These are phyloP conservation scores for Microplitis deprimator DNA, from an alignment of 2,888 invertebrate genomes.

Conservation along the genomic window DNA sequence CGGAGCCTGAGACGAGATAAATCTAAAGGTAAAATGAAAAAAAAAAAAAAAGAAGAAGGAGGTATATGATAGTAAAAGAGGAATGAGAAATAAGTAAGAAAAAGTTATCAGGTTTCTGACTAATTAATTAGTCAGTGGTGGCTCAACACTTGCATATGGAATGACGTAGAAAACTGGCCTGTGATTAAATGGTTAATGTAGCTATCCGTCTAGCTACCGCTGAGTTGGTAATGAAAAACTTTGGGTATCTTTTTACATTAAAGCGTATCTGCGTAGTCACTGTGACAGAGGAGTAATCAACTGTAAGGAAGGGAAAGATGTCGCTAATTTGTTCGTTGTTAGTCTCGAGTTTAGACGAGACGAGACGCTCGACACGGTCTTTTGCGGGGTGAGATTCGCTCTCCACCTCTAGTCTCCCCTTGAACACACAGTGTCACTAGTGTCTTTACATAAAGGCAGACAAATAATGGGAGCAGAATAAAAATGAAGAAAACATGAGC, in stretches of 20 bases:
- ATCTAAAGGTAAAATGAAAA: neutral
- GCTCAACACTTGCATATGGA: conserved; percentile 10
- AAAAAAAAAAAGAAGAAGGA: neutral
- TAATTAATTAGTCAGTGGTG: conserved; percentile 28
- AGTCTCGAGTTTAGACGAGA: conserved; percentile 10
- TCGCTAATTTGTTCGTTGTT: conserved; percentile 59
- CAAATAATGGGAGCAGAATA: conserved; percentile 8
- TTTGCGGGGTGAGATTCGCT: neutral
- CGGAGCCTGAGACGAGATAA: neutral
- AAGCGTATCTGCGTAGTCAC: conserved; percentile 32
- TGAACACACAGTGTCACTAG: neutral
- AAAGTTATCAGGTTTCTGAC: conserved; percentile 1
- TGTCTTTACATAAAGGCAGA: conserved; percentile 8
- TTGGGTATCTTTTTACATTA: conserved; percentile 49
- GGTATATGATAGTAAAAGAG: neutral
- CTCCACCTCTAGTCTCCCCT: too few relatives aligned
- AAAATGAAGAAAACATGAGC: neutral
- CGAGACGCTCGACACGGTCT: conserved; percentile 1
- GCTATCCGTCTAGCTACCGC: neutral
- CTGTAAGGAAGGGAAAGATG: conserved; percentile 53
- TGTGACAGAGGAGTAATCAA: conserved; percentile 55
- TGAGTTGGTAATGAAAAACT: conserved; percentile 29
- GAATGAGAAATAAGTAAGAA: neutral
- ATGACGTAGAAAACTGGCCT: neutral
- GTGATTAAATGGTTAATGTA: neutral